phyloP scores from a whole-genome alignment of 2,797 vertebrate genomes.

The Jordanella pulchra region DNA sequence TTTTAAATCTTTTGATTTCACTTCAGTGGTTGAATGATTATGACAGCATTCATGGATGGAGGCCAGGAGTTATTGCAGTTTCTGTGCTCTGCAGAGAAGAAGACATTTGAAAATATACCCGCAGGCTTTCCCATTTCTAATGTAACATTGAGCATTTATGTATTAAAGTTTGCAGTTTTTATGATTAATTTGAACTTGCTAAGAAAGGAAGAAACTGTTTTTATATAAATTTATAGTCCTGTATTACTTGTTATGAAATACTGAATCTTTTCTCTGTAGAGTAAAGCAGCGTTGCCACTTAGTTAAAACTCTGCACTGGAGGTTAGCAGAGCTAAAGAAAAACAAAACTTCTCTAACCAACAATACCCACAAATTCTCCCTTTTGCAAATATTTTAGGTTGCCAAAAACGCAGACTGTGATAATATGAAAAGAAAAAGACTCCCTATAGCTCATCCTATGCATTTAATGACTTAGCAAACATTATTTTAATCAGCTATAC shows the following conservation, averaged over 20 bases:
- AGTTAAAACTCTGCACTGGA: neutral
- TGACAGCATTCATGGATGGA: neutral
- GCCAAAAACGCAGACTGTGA: neutral
- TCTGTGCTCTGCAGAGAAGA: neutral
- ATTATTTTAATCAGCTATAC: neutral
- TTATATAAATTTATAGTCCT: neutral
- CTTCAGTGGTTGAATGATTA: neutral
- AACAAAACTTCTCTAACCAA: neutral
- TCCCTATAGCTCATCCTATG: neutral
- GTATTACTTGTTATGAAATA: neutral
- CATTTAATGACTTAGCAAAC: neutral
- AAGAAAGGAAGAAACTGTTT: neutral
- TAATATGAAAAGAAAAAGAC: neutral
- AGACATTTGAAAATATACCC: neutral
- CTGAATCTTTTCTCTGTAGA: neutral
- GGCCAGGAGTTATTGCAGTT: neutral
- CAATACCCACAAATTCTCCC: conserved; percentile 1
- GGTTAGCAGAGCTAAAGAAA: neutral
- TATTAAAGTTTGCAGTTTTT: neutral
- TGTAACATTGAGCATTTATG: neutral
- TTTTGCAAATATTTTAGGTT: neutral
- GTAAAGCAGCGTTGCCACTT: neutral
- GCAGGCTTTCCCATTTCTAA: neutral
- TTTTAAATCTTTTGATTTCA: conserved; percentile 14
- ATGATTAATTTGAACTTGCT: neutral